phyloP scores from a whole-genome alignment of 2,888 invertebrate genomes.

The Campoplex nolae region DNA sequence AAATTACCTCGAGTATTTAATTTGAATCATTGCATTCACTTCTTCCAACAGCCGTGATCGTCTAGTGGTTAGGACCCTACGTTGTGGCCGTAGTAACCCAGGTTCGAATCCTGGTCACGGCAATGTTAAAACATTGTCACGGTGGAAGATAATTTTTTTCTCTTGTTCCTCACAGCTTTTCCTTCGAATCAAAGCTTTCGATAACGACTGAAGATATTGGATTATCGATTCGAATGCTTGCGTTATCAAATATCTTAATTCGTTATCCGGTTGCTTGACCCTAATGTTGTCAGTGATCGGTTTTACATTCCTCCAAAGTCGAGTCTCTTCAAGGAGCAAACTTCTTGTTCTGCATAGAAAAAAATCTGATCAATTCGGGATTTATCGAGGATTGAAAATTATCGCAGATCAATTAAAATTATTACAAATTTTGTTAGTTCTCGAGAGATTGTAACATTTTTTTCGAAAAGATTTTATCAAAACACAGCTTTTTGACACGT shows the following conservation, averaged over 20 bases:
- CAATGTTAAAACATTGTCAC: conserved; percentile 77
- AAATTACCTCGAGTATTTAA: conserved; percentile 1
- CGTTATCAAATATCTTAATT: background rate
- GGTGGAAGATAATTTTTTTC: conserved; percentile 65
- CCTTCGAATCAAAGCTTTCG: background rate
- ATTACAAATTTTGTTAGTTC: too few relatives aligned
- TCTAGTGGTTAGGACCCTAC: conserved; percentile 81
- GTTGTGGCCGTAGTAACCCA: conserved; percentile 85
- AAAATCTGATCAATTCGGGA: too few relatives aligned
- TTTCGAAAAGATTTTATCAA: too few relatives aligned
- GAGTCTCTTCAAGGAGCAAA: too few relatives aligned
- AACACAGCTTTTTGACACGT: too few relatives aligned
- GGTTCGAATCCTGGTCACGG: conserved; percentile 85
- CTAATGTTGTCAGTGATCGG: background rate
- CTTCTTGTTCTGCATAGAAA: too few relatives aligned
- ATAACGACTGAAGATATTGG: background rate
- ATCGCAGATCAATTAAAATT: too few relatives aligned
- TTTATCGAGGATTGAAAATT: too few relatives aligned
- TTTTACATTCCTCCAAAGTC: background rate
- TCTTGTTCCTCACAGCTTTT: background rate
- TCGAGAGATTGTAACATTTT: too few relatives aligned
- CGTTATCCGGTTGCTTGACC: background rate
- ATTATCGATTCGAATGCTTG: background rate
- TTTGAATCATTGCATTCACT: conserved; percentile 46
- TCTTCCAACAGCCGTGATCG: conserved; percentile 70